These are phyloP conservation scores for Pomatostomus ruficeps DNA, from an alignment of 2,113 vertebrate genomes.

Conservation along the genomic window DNA sequence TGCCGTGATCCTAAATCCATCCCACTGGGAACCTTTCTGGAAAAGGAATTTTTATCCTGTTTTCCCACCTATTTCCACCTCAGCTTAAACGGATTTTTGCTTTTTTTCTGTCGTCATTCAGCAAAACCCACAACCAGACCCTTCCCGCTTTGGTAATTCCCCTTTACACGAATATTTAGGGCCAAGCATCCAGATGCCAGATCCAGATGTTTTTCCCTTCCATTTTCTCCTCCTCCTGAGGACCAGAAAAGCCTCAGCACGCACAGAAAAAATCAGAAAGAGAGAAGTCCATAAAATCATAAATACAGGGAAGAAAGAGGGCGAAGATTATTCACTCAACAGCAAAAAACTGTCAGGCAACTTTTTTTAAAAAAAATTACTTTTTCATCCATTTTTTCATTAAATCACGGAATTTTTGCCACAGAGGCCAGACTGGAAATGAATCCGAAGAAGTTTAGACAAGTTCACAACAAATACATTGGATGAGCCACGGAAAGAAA, in stretches of 20 bases:
- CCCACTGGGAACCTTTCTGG: neutral
- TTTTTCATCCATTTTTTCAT: neutral
- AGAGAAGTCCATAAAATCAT: neutral
- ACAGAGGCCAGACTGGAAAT: neutral
- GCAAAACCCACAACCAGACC: neutral
- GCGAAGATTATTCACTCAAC: neutral
- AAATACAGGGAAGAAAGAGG: neutral
- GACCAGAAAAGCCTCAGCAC: neutral
- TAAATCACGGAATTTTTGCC: neutral
- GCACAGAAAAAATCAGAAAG: neutral
- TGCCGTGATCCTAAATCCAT: neutral
- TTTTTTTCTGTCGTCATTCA: neutral
- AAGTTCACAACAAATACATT: neutral
- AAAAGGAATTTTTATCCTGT: neutral
- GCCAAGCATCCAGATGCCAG: neutral
- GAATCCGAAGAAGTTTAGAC: neutral
- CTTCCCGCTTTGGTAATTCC: neutral
- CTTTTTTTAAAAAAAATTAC: neutral
- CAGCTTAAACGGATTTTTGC: neutral
- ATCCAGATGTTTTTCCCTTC: neutral
- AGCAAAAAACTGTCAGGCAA: neutral
- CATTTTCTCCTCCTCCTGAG: neutral
- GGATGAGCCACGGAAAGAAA: neutral
- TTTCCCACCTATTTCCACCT: neutral
- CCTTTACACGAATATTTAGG: neutral